Evolutionary conservation across 2,797 vertebrate genomes (phyloP).

Genomic region (Odontamblyopus rebecca): DNA sequence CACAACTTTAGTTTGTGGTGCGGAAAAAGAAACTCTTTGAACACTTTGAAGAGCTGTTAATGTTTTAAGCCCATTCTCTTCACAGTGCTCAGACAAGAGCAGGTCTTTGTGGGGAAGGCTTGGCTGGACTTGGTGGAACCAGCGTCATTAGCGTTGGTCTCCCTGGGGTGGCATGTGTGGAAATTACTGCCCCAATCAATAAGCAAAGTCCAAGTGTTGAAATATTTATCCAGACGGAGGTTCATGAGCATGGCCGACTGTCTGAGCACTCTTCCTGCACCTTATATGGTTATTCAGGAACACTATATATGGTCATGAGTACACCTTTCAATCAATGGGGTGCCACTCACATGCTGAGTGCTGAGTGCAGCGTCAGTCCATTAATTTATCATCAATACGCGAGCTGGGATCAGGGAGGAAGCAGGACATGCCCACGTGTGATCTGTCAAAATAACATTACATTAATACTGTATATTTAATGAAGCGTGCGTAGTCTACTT

Average conservation of each 20-base stretch:
- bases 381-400: conserved; percentile 80
- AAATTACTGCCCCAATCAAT: conserved; percentile 87
- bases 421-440: conserved; percentile 54
- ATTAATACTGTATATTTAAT: conserved; percentile 8
- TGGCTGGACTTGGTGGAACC: conserved; percentile 85
- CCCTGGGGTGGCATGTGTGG: conserved; percentile 80
- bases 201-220: conserved; percentile 86
- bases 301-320: conserved; percentile 81
- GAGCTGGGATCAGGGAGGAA: conserved; percentile 68
- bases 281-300: conserved; percentile 84
- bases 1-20: conserved; percentile 57
- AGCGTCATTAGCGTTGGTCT: conserved; percentile 82
- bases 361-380: conserved; percentile 79
- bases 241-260: conserved; percentile 78
- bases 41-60: conserved; percentile 81
- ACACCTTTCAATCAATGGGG: conserved; percentile 83
- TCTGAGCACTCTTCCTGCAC: conserved; percentile 82
- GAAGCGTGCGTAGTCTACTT: neutral
- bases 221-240: conserved; percentile 85
- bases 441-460: conserved; percentile 31
- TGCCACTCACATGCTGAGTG: conserved; percentile 78
- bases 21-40: conserved; percentile 55
- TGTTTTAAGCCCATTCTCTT: conserved; percentile 82
- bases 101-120: conserved; percentile 80
- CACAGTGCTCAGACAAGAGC: conserved; percentile 68